phyloP scores from a whole-genome alignment of 2,888 invertebrate genomes.

The Anodontia alba region DNA sequence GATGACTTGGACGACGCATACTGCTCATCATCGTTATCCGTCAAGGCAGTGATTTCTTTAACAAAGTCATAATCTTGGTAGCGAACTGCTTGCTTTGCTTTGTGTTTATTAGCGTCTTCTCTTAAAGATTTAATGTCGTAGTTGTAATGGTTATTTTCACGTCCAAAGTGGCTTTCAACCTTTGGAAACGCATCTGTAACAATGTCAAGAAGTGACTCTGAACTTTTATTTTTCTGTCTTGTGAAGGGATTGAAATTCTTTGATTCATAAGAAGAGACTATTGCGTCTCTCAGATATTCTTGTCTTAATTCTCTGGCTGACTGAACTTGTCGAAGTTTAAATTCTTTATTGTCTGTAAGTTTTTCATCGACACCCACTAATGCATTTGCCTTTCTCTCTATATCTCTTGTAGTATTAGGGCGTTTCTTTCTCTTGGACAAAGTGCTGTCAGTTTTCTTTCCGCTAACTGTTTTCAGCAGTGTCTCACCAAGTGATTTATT shows the following conservation, averaged over 20 bases:
- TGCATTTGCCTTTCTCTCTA: background rate
- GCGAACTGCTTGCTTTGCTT: slow-evolving; percentile 20
- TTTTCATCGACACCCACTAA: background rate
- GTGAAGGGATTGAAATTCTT: background rate
- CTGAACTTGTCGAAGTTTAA: slow-evolving; percentile 4
- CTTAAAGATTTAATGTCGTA: background rate
- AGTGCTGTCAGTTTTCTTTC: slow-evolving; percentile 3
- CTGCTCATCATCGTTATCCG: slow-evolving; percentile 10
- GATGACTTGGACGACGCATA: slow-evolving; percentile 1
- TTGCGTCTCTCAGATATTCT: background rate
- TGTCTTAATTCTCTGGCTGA: background rate
- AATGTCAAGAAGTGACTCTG: background rate
- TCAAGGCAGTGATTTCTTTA: slow-evolving; percentile 45
- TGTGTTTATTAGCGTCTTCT: background rate
- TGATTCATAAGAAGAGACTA: background rate
- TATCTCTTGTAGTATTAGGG: background rate
- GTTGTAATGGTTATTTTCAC: background rate
- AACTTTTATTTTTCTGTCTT: background rate
- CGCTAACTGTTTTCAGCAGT: background rate
- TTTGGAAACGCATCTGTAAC: background rate
- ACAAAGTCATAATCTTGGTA: slow-evolving; percentile 47
- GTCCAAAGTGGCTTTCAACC: background rate
- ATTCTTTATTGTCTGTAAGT: background rate
- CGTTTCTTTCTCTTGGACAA: background rate
- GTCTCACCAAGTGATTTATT: slow-evolving; percentile 2